Evolutionary conservation across 2,888 invertebrate species (phyloP), one percentile per base, ranked within the genome.

Genomic region (Hetaerina titia): DNA sequence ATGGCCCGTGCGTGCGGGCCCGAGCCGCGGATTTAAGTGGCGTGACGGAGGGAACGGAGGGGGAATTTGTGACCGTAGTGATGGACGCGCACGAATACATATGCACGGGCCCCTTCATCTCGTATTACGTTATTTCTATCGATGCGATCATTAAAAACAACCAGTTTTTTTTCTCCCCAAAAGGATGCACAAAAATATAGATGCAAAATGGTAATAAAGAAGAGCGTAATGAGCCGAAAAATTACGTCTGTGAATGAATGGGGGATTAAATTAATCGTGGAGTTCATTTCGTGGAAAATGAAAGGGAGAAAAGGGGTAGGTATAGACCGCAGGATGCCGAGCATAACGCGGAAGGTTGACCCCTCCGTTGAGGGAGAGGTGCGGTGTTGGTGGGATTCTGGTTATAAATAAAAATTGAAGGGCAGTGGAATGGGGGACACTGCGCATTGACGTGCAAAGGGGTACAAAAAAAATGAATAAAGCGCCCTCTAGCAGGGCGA

Each of bases 231-330:
- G 81, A 81, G 31, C 81, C 81, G 81, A 81, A 81, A 81, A 81
- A 81, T 81, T 81, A 81, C 81, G 81, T 81, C 81, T 81, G 81
- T 81, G 81, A 31, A 81, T 31, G 81, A 31, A 81, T n/a, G 81
- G 81, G 81, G 81, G 81, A 81, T 81, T 81, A 81, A 15, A 22
- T 81, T 81, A 81, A 81, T 81, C 81, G 81, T 31, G 31, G 81
- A 31, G 81, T 81, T 81, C 81, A 81, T 81, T 81, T 81, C 81
- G 13, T 31, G 81, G 81, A 31, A 31, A 31, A 81, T 31, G 60
- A 81, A 9, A 81, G 81, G 11, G 69, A 11, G 69, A n/a, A n/a
- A n/a, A 69, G n/a, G 6, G 25, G 25, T 81, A 13, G n/a, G 19
- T 15, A 25, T 81, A 81, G 25, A 81, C 81, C 81, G 13, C 81